phyloP scores from a whole-genome alignment of 2,797 vertebrate genomes.

The Thamnophis elegans region DNA sequence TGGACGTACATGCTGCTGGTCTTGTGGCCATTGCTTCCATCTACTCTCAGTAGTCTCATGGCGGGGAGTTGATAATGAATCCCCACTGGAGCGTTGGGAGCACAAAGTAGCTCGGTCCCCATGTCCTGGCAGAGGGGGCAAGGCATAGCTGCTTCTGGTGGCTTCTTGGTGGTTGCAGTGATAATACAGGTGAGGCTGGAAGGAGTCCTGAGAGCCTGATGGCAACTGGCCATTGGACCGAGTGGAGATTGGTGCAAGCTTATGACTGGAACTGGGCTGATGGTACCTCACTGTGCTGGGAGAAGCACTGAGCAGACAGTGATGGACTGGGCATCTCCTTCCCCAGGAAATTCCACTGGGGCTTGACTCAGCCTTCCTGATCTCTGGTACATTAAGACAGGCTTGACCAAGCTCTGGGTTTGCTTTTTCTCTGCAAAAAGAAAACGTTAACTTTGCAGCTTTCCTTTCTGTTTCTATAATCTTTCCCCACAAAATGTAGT shows the following conservation, averaged over 20 bases:
- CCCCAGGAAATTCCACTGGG: conserved; percentile 64
- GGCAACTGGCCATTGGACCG: conserved; percentile 69
- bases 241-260: conserved; percentile 44
- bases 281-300: conserved; percentile 46
- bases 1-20: conserved; percentile 72
- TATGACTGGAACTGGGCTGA: conserved; percentile 65
- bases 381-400: conserved; percentile 62
- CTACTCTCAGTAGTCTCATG: conserved; percentile 68
- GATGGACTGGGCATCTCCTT: conserved; percentile 71
- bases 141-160: conserved; percentile 54
- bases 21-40: conserved; percentile 82
- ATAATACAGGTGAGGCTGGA: conserved; percentile 58
- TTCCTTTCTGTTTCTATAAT: not conserved
- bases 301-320: conserved; percentile 69
- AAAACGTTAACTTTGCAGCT: not conserved
- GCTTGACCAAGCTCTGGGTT: conserved; percentile 62
- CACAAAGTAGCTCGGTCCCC: conserved; percentile 67
- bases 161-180: conserved; percentile 67
- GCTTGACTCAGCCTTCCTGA: conserved; percentile 59
- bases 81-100: conserved; percentile 69
- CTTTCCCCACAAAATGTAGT: not conserved
- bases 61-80: conserved; percentile 70
- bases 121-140: conserved; percentile 63
- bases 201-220: conserved; percentile 56
- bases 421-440: conserved; percentile 52